Percentiles rank a stretch among this genome's conserved stretches.
Evolutionary conservation across 2,888 invertebrate genomes (phyloP).

Genomic region (Cremastinae sp.): DNA sequence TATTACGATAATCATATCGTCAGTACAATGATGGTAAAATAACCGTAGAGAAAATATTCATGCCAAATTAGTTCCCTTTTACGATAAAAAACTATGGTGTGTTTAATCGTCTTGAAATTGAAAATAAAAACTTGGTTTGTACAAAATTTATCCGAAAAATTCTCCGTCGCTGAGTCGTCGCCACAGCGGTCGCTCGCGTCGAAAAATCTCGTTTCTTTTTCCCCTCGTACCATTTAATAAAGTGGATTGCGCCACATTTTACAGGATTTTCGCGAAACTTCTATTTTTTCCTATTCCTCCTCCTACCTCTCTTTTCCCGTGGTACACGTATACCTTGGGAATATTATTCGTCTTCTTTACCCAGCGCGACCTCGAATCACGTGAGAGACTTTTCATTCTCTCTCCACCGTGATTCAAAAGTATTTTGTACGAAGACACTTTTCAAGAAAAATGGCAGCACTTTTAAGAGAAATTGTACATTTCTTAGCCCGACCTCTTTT

Average conservation of each 20-base stretch:
- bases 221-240: constrained; percentile 45
- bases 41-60: too few species aligned
- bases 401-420: constrained; percentile 1
- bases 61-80: background rate
- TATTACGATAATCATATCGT: too few species aligned
- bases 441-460: too few species aligned
- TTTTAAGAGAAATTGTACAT: too few species aligned
- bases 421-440: too few species aligned
- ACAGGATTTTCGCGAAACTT: constrained; percentile 32
- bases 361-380: constrained; percentile 16
- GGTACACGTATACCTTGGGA: constrained; percentile 21
- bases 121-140: background rate
- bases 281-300: constrained; percentile 2
- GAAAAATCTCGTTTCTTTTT: constrained; percentile 19
- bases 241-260: constrained; percentile 49
- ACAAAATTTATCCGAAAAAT: constrained; percentile 8
- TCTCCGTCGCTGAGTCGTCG: background rate
- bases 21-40: too few species aligned
- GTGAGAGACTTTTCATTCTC: constrained; percentile 24
- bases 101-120: background rate
- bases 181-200: constrained; percentile 1
- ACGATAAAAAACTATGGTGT: background rate
- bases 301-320: too few species aligned
- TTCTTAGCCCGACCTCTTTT: too few species aligned
- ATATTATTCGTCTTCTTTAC: constrained; percentile 35